Conservation (phyloP, 2,888 invertebrate species). For the Callosobruchus maculatus region DNA sequence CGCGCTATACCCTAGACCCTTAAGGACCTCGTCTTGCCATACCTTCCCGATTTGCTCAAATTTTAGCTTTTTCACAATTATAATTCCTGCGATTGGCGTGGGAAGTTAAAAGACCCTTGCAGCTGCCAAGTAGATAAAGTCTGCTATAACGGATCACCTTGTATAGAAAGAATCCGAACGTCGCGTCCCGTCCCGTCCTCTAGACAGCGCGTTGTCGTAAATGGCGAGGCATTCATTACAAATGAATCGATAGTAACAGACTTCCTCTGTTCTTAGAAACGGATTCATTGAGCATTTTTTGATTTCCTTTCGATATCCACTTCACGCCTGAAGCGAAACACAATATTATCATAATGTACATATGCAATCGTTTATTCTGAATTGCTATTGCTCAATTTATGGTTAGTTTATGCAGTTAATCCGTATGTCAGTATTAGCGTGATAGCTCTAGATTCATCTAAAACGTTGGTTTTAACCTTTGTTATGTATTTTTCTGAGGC, state of each 20-base stretch:
- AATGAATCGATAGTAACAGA: not conserved
- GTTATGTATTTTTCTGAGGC: too few relatives aligned
- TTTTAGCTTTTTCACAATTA: too few relatives aligned
- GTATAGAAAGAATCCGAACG: not conserved
- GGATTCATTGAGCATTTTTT: not conserved
- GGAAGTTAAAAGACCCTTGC: not conserved
- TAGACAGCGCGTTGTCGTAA: not conserved
- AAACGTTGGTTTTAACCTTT: too few relatives aligned
- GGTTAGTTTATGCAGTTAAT: too few relatives aligned
- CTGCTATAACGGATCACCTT: not conserved
- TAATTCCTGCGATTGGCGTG: too few relatives aligned
- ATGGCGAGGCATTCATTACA: not conserved
- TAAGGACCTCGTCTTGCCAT: too few relatives aligned
- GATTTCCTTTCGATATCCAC: not conserved
- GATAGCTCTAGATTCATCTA: too few relatives aligned
- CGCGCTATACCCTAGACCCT: too few relatives aligned
- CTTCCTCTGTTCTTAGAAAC: not conserved
- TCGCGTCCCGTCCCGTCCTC: not conserved
- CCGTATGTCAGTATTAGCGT: too few relatives aligned
- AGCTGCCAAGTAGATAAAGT: too few relatives aligned
- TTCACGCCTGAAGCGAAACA: not conserved
- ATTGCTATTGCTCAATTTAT: too few relatives aligned
- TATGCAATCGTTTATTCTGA: not conserved
- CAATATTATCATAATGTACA: not conserved
- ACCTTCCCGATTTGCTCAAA: too few relatives aligned